Evolutionary conservation across 30 jellyfish, hydroid and myxozoan species (phyloP), one percentile per base, ranked within the genome.

Genomic region (Cassiopea xamachana): DNA sequence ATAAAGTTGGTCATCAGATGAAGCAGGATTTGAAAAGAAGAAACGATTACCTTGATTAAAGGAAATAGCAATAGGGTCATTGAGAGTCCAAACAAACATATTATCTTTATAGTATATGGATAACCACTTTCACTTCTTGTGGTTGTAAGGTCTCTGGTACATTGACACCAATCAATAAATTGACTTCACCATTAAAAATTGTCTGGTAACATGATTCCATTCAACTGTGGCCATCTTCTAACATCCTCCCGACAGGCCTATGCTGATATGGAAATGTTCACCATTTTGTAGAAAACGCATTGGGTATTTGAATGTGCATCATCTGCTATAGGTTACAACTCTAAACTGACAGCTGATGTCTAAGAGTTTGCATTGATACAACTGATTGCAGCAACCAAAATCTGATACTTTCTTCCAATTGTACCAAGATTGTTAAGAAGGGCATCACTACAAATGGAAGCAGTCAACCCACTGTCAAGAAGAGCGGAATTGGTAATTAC

Each of bases 101-200:
- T 19, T 73, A 87, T 88, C 87, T 80, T 80, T 80, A 88, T 90
- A 59, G 93, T 87, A 74, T 73, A 85, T 8, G 91, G 91, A 12
- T 85, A 85, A 64, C 86, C 84, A 47, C 47, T 7, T 64, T 69
- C 55, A 44, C 77, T 46, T 44, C 70, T 49, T 76, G 76, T 19
- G 83, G 84, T 27, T 83, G 73, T 51, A 83, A 69, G 67, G 91
- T 84, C 75, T 83, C 91, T 67, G 83, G 84, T 46, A 69, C 83
- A 83, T 83, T 84, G 16, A 69, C 91, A 44, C 91, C 91, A 47
- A 83, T 83, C 18, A 83, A 75, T 46, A 83, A 80, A 83, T 64
- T 55, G 73, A 83, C 84, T 55, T 83, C 83, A 2, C 73, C 72
- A 69, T 83, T 68, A 9, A 75, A 19, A 46, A 67, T 80, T 83